Percentiles rank a stretch among this genome's conserved stretches.
Conservation (phyloP, 2,113 vertebrate species). For the Tragelaphus scriptus region DNA sequence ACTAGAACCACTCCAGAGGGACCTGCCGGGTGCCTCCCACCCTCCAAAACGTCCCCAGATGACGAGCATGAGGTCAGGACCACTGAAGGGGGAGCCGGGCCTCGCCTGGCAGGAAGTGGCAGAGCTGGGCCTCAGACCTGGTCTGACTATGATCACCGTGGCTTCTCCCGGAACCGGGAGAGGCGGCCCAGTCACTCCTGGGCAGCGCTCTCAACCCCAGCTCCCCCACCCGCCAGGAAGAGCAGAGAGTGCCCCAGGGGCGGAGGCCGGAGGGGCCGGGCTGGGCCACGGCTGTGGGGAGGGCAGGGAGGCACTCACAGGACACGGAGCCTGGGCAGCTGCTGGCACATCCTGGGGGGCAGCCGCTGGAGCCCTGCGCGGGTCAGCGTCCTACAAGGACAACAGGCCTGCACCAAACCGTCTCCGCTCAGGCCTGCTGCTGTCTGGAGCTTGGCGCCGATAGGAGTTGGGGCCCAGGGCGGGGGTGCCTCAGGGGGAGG, state of each 20-base stretch:
- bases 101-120: fast-evolving
- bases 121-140: background rate
- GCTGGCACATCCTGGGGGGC: constrained; percentile 90
- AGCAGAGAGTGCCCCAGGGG: background rate
- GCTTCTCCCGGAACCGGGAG: background rate
- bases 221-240: background rate
- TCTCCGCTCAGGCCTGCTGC: background rate
- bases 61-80: fast-evolving
- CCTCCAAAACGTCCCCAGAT: background rate
- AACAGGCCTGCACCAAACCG: background rate
- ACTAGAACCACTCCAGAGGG: background rate
- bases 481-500: background rate
- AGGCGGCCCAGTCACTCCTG: background rate
- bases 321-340: constrained; percentile 90
- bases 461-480: background rate
- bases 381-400: constrained; percentile 87
- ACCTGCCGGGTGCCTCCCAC: background rate
- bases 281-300: background rate
- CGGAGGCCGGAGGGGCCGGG: background rate
- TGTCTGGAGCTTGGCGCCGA: background rate
- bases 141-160: background rate
- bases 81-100: background rate
- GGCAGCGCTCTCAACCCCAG: background rate
- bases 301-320: constrained; percentile 86
- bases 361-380: constrained; percentile 88